Conservation (phyloP, 2,113 vertebrate genomes). For the Hyperoodon ampullatus region DNA sequence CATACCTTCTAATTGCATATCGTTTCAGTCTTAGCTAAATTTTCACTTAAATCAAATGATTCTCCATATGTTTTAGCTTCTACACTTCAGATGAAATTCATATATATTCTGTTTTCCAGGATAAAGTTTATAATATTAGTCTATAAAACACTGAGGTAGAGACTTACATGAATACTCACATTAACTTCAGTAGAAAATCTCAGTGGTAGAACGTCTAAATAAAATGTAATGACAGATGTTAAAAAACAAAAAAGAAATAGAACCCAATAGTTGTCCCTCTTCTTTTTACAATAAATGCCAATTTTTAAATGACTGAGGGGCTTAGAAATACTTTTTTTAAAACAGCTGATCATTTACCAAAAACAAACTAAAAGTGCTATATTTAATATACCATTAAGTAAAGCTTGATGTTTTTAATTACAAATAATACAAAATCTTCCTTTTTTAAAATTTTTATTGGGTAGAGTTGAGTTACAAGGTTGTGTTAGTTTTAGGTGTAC, state of each 20-base stretch:
- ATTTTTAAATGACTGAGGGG: not conserved
- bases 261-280: not conserved
- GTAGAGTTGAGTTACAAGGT: too few relatives aligned
- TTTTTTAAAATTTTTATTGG: not conserved
- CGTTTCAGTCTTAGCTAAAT: not conserved
- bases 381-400: not conserved
- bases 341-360: not conserved
- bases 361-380: not conserved
- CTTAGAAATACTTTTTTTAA: not conserved
- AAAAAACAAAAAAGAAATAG: not conserved
- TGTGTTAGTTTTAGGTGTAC: too few relatives aligned
- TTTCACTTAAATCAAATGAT: not conserved
- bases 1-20: not conserved
- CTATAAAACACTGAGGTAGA: not conserved
- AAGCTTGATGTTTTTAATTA: conserved; percentile 56
- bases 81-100: not conserved
- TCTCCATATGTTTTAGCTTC: not conserved
- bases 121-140: not conserved
- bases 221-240: not conserved
- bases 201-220: not conserved
- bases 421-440: conserved; percentile 38
- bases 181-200: not conserved
- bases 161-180: not conserved
- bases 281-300: not conserved
- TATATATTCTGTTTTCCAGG: not conserved